Evolutionary conservation across 2,888 invertebrate genomes (phyloP).

Genomic region (Drosophila multiciliata): DNA sequence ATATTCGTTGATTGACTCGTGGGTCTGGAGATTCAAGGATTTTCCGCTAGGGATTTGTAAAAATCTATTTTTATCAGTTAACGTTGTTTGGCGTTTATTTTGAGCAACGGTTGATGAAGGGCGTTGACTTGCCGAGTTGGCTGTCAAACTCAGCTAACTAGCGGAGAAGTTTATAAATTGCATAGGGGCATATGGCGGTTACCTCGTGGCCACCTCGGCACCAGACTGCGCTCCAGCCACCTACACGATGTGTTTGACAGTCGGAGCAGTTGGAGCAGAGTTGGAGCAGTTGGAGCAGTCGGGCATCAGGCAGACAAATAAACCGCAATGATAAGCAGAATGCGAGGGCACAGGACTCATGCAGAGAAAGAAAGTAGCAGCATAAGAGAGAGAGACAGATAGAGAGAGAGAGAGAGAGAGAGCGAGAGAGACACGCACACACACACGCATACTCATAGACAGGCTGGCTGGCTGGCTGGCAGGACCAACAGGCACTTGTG

Average conservation of each 20-base stretch:
- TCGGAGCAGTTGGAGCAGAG: constrained; percentile 34
- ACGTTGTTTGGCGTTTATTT: constrained; percentile 1
- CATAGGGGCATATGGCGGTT: constrained; percentile 49
- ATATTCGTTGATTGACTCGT: background rate
- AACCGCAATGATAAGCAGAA: constrained; percentile 65
- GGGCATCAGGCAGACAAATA: constrained; percentile 48
- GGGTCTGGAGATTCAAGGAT: background rate
- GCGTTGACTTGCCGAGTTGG: constrained; percentile 9
- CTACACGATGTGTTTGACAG: constrained; percentile 40
- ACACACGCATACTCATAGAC: constrained; percentile 16
- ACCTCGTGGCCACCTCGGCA: constrained; percentile 16
- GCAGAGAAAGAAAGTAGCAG: constrained; percentile 1
- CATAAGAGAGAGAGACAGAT: constrained; percentile 4
- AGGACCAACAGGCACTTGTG: constrained; percentile 50
- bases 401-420: background rate
- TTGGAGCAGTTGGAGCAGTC: constrained; percentile 27
- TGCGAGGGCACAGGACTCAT: constrained; percentile 35
- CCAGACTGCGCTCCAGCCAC: constrained; percentile 12
- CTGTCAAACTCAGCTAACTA: constrained; percentile 38
- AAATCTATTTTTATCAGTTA: constrained; percentile 3
- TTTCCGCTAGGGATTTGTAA: background rate
- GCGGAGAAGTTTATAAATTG: constrained; percentile 19
- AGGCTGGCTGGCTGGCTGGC: constrained; percentile 47
- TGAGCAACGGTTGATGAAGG: constrained; percentile 1
- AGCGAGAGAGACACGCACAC: background rate